phyloP scores from a whole-genome alignment of 2,888 invertebrate genomes.

The Gymnoscelis rufifasciata region DNA sequence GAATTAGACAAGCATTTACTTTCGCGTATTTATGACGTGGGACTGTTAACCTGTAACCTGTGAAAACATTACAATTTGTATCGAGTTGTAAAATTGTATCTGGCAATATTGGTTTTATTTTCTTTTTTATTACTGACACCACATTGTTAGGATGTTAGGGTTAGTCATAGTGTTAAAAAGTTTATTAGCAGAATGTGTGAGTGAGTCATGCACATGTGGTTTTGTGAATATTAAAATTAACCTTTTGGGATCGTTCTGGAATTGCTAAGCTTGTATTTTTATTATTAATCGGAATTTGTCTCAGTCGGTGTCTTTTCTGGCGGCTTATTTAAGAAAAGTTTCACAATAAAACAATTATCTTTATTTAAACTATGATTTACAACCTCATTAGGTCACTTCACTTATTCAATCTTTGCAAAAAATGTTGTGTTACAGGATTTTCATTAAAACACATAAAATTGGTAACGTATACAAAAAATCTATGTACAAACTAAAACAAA shows the following conservation, averaged over 20 bases:
- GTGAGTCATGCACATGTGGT: constrained; percentile 13
- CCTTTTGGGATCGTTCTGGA: not conserved
- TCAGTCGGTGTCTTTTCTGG: too few relatives aligned
- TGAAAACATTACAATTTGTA: constrained; percentile 28
- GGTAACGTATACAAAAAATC: too few relatives aligned
- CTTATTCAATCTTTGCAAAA: too few relatives aligned
- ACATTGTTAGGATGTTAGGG: constrained; percentile 16
- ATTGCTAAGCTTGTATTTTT: too few relatives aligned
- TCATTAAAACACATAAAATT: too few relatives aligned
- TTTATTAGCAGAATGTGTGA: constrained; percentile 1
- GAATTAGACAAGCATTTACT: constrained; percentile 51
- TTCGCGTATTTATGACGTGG: constrained; percentile 43
- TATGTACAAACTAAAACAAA: too few relatives aligned
- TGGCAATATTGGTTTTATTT: constrained; percentile 18
- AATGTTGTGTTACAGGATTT: too few relatives aligned
- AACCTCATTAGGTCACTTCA: too few relatives aligned
- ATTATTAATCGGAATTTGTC: too few relatives aligned
- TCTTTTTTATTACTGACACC: constrained; percentile 20
- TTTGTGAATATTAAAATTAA: not conserved
- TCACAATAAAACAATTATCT: too few relatives aligned
- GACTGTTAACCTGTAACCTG: constrained; percentile 32
- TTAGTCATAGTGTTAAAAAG: constrained; percentile 15
- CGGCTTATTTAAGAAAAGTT: too few relatives aligned
- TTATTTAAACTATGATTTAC: too few relatives aligned
- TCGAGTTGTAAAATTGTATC: constrained; percentile 18